Evolutionary conservation across 2,888 invertebrate species (phyloP), one percentile per base, ranked within the genome.

Genomic region (Eudasyphora cyanicolor): DNA sequence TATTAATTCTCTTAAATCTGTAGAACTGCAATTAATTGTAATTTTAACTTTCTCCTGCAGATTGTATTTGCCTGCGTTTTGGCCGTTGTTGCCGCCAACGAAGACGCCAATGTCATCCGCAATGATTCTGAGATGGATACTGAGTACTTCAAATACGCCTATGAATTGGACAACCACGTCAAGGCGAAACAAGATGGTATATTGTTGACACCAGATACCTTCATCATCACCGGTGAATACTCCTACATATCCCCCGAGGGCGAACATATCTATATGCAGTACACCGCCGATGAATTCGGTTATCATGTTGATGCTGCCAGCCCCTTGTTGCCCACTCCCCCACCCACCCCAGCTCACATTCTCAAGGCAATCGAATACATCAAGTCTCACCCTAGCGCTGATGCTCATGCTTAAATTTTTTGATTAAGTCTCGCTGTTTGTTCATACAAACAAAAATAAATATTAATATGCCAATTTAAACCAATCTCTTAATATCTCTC

Each of bases 201-300:
- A 0, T 64, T 90, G 10, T 17, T 86, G 0, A 84, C 69, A 51
- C 64, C 57, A 17, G 87, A 88, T 0, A 74, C 19, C 2, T 89
- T 85, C 88, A 0, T 0, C 0, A 90, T 89, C 2, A 2, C 19
- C 0, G 91, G 91, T 0, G 0, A 38, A 0, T 76, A 86, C 0
- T 17, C 17, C 0, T 82, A 54, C 51, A 82, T 0, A 0, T 88
- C 90, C 19, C 90, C 90, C 42, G 91, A 90, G 64, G 91, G 91
- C 7, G 87, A 81, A 51, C 0, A 5, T 0, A 78, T 90, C 14
- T 3, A 76, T 2, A 0, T 87, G 1, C 0, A 27, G 12, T 90
- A 89, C 27, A 0, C 81, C 0, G 90, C 90, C 51, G 76, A 91
- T 75, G 89, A 70, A 17, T 88, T 89, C 51, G 90, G 90, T n/a